Evolutionary conservation across 2,113 vertebrate genomes (phyloP).

Genomic region (Aplodontia rufa): DNA sequence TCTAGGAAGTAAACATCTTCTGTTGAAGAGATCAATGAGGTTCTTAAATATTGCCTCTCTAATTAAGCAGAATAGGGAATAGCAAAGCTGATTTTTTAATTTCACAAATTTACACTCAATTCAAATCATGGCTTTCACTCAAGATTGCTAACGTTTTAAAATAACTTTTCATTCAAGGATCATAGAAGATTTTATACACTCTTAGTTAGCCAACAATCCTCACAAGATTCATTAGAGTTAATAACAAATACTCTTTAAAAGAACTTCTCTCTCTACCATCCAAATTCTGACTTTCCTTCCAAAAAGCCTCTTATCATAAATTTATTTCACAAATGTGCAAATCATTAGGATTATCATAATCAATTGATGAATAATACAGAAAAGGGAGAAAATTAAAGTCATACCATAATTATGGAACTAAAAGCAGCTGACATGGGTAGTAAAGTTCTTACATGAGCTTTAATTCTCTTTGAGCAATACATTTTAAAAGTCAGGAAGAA

Average conservation of each 20-base stretch:
- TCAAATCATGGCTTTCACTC: not conserved
- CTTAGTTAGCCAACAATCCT: constrained; percentile 27
- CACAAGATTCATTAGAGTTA: not conserved
- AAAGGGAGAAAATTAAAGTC: not conserved
- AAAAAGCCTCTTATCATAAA: not conserved
- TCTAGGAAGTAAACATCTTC: not conserved
- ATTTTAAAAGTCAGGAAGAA: not conserved
- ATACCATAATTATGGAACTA: not conserved
- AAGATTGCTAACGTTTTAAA: not conserved
- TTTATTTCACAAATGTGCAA: not conserved
- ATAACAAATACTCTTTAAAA: constrained; percentile 15
- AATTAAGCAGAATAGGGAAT: constrained; percentile 6
- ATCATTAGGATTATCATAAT: not conserved
- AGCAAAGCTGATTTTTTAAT: not conserved
- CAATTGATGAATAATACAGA: not conserved
- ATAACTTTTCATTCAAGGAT: not conserved
- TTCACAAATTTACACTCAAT: not conserved
- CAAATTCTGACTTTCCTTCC: constrained; percentile 25
- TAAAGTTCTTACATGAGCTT: not conserved
- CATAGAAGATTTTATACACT: not conserved
- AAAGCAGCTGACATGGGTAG: not conserved
- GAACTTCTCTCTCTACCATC: not conserved
- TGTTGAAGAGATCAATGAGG: not conserved
- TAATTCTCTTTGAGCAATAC: not conserved
- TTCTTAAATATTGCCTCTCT: not conserved